Evolutionary conservation across 2,113 vertebrate species (phyloP), one percentile per base, ranked within the genome.

Genomic region (Beaufortia kweichowensis): DNA sequence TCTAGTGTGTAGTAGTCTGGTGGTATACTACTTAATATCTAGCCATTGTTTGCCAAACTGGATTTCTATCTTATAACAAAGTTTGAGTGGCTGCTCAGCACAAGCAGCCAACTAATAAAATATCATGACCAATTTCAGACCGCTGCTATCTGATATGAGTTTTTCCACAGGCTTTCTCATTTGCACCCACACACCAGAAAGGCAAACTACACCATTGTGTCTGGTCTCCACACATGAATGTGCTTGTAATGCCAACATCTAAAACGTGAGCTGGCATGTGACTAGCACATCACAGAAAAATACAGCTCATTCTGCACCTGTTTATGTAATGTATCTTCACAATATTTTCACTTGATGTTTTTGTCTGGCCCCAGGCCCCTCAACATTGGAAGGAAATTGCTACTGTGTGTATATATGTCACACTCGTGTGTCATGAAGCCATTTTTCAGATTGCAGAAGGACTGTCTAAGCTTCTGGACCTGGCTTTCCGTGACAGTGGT

Each of bases 381-480:
- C 14, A 19, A 6, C 6, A 57, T 57, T 46, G 6, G 10, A 65
- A n/a, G 0, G 11, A 76, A 26, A 43, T 9, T 29, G 63, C 14
- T 17, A 43, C 33, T 21, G 23, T 56, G 39, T 53, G n/a, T 55
- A 39, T 28, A 17, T 65, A 33, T 56, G 33, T 21, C 24, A 57
- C 63, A n/a, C 63, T 41, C 29, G 55, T 68, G 43, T 77, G 21
- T 28, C 26, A 24, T 63, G 43, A 78, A 70, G 28, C 56, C 41
- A 46, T 46, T 26, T 50, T 69, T 48, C 56, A 77, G 66, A 69
- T 23, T 33, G 48, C 29, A 55, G 14, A 71, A 24, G 43, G 48
- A 50, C 26, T 50, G 29, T 71, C 48, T 23, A 28, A 56, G 43
- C 50, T 43, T 64, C 17, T 21, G 26, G 55, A 46, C 46, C 23